Conservation (phyloP, 2,888 invertebrate species). For the Euproctis similis region DNA sequence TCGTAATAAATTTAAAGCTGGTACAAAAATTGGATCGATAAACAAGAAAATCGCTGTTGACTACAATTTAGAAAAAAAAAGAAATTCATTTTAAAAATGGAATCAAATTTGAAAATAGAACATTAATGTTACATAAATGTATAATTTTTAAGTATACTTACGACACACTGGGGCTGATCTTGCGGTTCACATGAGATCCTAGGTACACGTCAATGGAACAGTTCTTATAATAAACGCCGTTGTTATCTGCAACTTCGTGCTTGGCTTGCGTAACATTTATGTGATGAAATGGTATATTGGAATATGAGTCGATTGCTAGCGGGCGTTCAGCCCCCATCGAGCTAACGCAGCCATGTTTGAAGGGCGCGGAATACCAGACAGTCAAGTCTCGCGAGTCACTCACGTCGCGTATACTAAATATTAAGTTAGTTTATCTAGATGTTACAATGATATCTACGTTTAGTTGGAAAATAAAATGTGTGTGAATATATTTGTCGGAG, state of each 20-base stretch:
- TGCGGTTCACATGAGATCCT: conserved; percentile 55
- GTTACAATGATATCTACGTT: conserved; percentile 47
- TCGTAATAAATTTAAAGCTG: no score
- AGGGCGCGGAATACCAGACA: conserved; percentile 29
- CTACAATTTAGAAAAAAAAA: no score
- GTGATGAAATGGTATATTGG: conserved; percentile 55
- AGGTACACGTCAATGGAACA: conserved; percentile 43
- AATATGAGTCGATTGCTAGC: conserved; percentile 42
- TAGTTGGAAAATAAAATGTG: conserved; percentile 68
- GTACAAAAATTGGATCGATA: no score
- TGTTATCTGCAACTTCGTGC: conserved; percentile 51
- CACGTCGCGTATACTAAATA: conserved; percentile 17
- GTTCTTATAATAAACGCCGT: conserved; percentile 39
- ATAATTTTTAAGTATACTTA: no score
- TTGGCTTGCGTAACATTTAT: conserved; percentile 72
- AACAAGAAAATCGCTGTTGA: no score
- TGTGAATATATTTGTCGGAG: conserved; percentile 59
- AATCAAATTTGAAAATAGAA: no score
- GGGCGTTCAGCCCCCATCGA: conserved; percentile 38
- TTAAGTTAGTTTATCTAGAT: conserved; percentile 39
- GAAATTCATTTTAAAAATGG: no score
- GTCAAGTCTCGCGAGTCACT: conserved; percentile 11
- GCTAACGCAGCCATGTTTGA: conserved; percentile 61
- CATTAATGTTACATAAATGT: no score
- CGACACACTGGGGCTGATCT: conserved; percentile 36